Evolutionary conservation across 2,113 vertebrate species (phyloP), one percentile per base, ranked within the genome.

Genomic region (Scophthalmus maximus): DNA sequence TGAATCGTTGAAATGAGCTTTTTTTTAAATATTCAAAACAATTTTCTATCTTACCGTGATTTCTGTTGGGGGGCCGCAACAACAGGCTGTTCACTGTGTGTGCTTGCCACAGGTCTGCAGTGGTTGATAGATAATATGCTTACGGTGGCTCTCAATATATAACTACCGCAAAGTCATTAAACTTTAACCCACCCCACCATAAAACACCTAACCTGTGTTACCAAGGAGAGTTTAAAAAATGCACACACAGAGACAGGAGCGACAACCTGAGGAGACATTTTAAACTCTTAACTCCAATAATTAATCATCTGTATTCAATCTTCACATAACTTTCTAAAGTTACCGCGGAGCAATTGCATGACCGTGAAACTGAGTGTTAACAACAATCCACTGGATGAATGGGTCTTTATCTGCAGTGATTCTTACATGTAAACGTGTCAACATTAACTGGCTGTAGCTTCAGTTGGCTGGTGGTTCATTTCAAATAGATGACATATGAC

Each of bases 151-250:
- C 56, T 80, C 22, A 65, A 80, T 88, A 23, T 65, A 23, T 82
- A 86, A 82, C 79, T 75, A 58, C 38, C 23, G 8, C 52, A 40
- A 71, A 56, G 55, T 65, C 68, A 84, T 81, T 89, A 90, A 89
- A 88, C 79, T 73, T 92, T 89, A 90, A 92, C 86, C 87, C 68
- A 67, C 26, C 4, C 60, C 25, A 47, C 63, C 82, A 82, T 89
- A 88, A 82, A 87, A 62, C 42, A 61, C 58, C 27, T 68, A 44
- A 58, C 52, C 20, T 32, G n/a, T 42, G 15, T 46, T 12, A 26
- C 9, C 4, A 3, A 38, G 0, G 8, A 17, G 3, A 23, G 7
- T 5, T 1, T 7, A 23, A 15, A 44, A 36, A 58, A 73, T 5
- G 10, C 17, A 42, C 36, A 58, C 50, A 22, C 34, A 55, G 18